Conservation (phyloP, 2,797 vertebrate genomes). For the Argyrosomus regius region DNA sequence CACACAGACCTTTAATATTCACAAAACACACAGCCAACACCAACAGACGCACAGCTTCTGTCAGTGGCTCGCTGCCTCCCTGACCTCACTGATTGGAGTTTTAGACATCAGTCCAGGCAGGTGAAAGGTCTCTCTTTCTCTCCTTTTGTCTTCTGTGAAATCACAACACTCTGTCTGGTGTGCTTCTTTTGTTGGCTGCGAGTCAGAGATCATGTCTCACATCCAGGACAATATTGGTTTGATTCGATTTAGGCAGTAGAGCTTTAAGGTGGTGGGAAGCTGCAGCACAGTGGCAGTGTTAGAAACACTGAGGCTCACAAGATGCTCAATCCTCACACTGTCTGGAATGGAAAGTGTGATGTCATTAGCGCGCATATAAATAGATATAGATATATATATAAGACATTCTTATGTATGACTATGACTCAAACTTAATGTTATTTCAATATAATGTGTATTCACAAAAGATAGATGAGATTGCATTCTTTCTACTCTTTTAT, state of each 20-base stretch:
- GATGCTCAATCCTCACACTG: not conserved
- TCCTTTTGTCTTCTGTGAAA: slow-evolving; percentile 22
- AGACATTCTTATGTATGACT: no score
- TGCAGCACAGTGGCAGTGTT: not conserved
- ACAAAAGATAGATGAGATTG: no score
- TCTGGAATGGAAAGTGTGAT: not conserved
- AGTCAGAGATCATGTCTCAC: slow-evolving; percentile 5
- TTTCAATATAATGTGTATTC: no score
- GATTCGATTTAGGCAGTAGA: slow-evolving; percentile 15
- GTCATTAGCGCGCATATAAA: not conserved
- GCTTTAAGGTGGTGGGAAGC: not conserved
- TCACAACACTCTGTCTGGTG: not conserved
- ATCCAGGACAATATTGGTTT: slow-evolving; percentile 8
- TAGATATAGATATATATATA: no score
- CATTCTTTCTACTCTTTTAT: no score
- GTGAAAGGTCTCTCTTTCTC: not conserved
- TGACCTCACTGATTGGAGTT: not conserved
- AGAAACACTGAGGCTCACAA: not conserved
- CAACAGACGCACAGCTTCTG: not conserved
- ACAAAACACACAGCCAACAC: not conserved
- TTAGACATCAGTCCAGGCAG: not conserved
- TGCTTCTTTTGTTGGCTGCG: not conserved
- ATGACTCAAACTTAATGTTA: no score
- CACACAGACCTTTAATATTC: not conserved
- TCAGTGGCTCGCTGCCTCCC: not conserved